phyloP scores from a whole-genome alignment of 2,888 invertebrate genomes.

The Hyposoter didymator region DNA sequence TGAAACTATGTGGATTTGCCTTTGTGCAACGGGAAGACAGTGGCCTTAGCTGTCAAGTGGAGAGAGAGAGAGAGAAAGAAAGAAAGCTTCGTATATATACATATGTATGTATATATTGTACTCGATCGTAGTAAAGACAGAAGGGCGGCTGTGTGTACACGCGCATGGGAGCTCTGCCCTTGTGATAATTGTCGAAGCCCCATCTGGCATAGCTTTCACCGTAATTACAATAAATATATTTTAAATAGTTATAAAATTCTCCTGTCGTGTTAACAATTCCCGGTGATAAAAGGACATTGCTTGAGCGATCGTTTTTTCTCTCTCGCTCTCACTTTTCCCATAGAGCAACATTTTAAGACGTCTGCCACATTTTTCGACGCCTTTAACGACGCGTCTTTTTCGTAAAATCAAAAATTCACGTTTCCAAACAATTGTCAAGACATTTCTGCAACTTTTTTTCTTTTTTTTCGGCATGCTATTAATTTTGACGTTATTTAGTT shows the following conservation, averaged over 20 bases:
- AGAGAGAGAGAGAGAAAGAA: slow-evolving; percentile 53
- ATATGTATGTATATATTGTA: not conserved
- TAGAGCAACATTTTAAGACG: slow-evolving; percentile 8
- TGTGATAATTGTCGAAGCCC: slow-evolving; percentile 39
- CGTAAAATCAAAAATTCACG: not conserved
- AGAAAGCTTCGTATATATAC: slow-evolving; percentile 31
- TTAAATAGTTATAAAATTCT: slow-evolving; percentile 2
- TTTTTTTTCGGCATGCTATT: not conserved
- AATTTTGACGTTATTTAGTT: not conserved
- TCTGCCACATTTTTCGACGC: slow-evolving; percentile 11
- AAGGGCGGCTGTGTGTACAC: slow-evolving; percentile 64
- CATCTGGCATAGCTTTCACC: slow-evolving; percentile 50
- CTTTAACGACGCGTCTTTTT: slow-evolving; percentile 6
- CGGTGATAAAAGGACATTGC: slow-evolving; percentile 8
- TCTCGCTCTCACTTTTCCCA: not conserved
- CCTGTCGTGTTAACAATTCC: slow-evolving; percentile 21
- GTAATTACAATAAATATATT: slow-evolving; percentile 20
- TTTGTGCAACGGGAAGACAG: slow-evolving; percentile 72
- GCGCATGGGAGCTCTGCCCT: slow-evolving; percentile 55
- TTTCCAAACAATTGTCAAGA: not conserved
- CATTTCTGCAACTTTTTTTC: not conserved
- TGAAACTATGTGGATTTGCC: slow-evolving; percentile 64
- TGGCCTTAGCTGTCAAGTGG: slow-evolving; percentile 74
- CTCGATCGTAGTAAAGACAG: slow-evolving; percentile 47
- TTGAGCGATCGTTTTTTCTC: not conserved